Evolutionary conservation across 2,797 vertebrate species (phyloP), one percentile per base, ranked within the genome.

Genomic region (Melanotaenia parkinsoni): DNA sequence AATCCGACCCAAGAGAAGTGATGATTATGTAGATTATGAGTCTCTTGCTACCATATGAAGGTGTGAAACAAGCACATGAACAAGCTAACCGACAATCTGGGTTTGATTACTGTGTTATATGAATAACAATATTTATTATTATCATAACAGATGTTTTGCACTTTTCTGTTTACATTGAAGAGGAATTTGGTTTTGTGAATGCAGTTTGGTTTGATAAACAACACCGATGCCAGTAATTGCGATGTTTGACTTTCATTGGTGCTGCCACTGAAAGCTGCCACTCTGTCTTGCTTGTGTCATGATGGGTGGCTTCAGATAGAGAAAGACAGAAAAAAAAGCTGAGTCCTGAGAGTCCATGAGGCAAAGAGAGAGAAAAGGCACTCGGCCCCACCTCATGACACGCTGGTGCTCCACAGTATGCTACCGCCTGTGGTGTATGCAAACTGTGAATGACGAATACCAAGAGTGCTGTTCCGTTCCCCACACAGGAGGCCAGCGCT

Each of bases 361-460:
- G 74, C 26, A 66, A 50, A 22, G 11, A 78, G 72, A 71, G 76
- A 77, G 51, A 81, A 86, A 75, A 85, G 79, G 50, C 78, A 24
- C 73, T 84, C 40, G 62, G 77, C 79, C 84, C 77, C 80, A 83
- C 87, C 88, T 86, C 32, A 12, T 86, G 80, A 88, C 85, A 90
- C 6, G 35, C 72, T 59, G 58, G 50, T 45, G 6, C 74, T 85
- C 80, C 77, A 63, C 86, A 73, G 77, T 83, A 79, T 78, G 83
- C 83, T 85, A 68, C 80, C 53, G 57, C 61, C 81, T 77, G 58
- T 85, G 85, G 72, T 86, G 78, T 76, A 77, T 86, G 81, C 76
- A 89, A 90, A 90, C 86, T 82, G 87, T 86, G 84, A 90, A 88
- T 87, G 84, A 88, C 57, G 72, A 90, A 89, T 89, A 78, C 74